A percentile compares a stretch with the other conserved stretches of the same genome.
These are phyloP conservation scores for Drosophila nasuta DNA, from an alignment of 1,140 invertebrate genomes.

Conservation along the genomic window DNA sequence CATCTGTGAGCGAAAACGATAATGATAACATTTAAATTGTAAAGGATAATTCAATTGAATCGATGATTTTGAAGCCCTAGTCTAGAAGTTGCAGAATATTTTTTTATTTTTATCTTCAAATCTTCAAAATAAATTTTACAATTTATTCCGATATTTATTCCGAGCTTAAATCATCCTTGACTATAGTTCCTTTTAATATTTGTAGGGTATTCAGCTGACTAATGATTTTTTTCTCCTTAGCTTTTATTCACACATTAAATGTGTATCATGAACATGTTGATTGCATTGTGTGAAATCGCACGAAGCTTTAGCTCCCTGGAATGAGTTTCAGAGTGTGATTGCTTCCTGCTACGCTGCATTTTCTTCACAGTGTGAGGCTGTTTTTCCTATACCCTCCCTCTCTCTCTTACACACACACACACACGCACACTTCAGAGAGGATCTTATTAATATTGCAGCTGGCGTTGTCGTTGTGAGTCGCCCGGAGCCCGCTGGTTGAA, in stretches of 20 bases:
- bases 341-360: conserved; percentile 32
- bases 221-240: not conserved
- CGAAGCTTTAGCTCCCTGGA: not conserved
- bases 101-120: no score
- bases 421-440: not conserved
- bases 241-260: conserved; percentile 40
- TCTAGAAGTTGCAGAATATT: no score
- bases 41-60: no score
- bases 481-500: conserved; percentile 26
- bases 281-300: conserved; percentile 27
- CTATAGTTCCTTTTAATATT: no score
- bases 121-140: no score
- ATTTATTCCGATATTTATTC: no score
- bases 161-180: no score
- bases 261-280: conserved; percentile 42
- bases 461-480: conserved; percentile 11
- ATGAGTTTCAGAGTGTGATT: not conserved
- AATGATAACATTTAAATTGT: no score
- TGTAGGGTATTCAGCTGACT: no score
- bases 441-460: conserved; percentile 59
- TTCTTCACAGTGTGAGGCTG: conserved; percentile 17
- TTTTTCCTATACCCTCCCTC: not conserved
- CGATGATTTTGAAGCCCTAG: no score
- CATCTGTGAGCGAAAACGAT: no score
- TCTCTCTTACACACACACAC: not conserved